A percentile compares a stretch with the other conserved stretches of the same genome.
Evolutionary conservation across 2,888 invertebrate genomes (phyloP).

Genomic region (Cosmorhoe ocellata): DNA sequence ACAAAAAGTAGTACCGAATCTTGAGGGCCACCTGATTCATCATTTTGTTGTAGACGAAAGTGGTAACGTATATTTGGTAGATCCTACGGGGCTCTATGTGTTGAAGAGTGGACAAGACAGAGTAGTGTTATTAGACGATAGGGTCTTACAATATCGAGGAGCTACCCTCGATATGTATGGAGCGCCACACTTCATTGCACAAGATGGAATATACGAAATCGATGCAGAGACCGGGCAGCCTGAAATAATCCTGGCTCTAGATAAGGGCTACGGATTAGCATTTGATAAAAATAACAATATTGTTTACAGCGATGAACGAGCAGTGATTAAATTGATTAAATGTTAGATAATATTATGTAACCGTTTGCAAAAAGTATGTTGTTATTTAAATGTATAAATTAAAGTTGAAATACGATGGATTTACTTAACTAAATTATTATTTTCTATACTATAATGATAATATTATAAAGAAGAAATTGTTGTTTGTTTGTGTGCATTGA

Average conservation of each 20-base stretch:
- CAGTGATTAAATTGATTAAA: constrained; percentile 49
- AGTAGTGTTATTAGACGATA: constrained; percentile 42
- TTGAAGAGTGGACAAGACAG: constrained; percentile 39
- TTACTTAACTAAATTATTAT: no score
- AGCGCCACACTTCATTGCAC: constrained; percentile 50
- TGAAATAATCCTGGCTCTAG: constrained; percentile 41
- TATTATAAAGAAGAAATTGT: no score
- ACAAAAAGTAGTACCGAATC: constrained; percentile 36
- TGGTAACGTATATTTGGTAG: constrained; percentile 51
- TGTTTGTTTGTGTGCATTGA: no score
- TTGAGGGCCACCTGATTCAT: constrained; percentile 49
- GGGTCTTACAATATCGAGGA: constrained; percentile 49
- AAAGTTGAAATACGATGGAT: no score
- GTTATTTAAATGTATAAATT: no score
- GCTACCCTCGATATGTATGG: constrained; percentile 48
- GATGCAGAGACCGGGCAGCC: constrained; percentile 42
- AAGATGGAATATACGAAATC: constrained; percentile 56
- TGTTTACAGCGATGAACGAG: constrained; percentile 56
- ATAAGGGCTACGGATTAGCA: constrained; percentile 56
- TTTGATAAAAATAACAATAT: constrained; percentile 60
- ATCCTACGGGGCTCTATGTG: constrained; percentile 48
- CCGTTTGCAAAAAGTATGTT: no score
- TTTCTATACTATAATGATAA: no score
- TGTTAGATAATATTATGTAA: constrained; percentile 18
- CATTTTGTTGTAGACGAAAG: constrained; percentile 51